Evolutionary conservation across 2,113 vertebrate species (phyloP), one percentile per base, ranked within the genome.

Genomic region (Oncorhynchus mykiss): DNA sequence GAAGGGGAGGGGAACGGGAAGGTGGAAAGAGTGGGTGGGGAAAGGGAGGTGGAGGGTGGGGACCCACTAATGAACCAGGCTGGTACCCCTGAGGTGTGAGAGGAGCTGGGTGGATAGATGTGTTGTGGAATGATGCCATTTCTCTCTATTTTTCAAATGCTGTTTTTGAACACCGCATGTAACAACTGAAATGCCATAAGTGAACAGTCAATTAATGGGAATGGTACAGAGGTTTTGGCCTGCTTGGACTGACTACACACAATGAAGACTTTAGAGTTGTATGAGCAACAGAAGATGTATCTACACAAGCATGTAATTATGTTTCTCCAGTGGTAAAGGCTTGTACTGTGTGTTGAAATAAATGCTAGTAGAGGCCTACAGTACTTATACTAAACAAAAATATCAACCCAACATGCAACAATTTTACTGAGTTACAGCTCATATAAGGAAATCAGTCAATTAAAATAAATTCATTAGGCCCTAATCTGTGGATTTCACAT

Each of bases 1-100:
- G 39, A 24, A 8, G 51, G 62, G 73, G 88, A 93, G 48, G 81
- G 49, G 49, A 68, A 16, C 20, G 84, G 68, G 54, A 20, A 6
- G 22, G 39, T 24, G n/a, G 22, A 64, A 22, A 39, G 34, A 8
- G 6, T 39, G 39, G 39, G 39, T 39, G 8, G 34, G 8, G 2
- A 8, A 2, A 11, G 39, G 62, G 11, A 14, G 62, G 62, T 29
- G 29, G 65, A 67, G 2, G 25, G n/a, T 25, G 48, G 18, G 18
- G 34, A 49, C 6, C 31, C 14, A 2, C 57, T 60, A 3, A 29
- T 74, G 67, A 62, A 25, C 45, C 22, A 54, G 69, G 31, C 45
- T 9, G n/a, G 18, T 16, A 62, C n/a, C 1, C 6, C 59, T n/a
- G n/a, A 3, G 59, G n/a, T 22, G n/a, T 62, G 59, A 57, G 54